Evolutionary conservation across 1,140 invertebrate species (phyloP), one percentile per base, ranked within the genome.

Genomic region (Bombus consobrinus): DNA sequence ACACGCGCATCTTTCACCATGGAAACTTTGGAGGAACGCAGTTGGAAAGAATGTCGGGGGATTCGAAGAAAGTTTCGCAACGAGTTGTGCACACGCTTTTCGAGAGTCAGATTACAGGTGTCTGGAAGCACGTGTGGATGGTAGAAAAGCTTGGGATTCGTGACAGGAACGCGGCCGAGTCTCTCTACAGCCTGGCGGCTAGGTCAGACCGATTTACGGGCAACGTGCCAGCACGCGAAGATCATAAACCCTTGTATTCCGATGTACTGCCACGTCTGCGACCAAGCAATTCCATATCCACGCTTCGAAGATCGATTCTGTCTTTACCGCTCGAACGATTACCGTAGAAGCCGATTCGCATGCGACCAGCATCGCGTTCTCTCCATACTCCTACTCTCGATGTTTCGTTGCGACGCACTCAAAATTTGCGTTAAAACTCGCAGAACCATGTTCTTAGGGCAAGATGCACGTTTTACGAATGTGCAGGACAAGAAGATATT

Each of bases 171-270:
- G 53, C 28, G 22, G 28, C 4, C n/a, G 41, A 47, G 69, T 28
- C 75, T 18, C 15, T n/a, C 32, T 9, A 41, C 37, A 3, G 13
- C 68, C 3, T 22, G n/a, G 39, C 25, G 34, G 47, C 81, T 47
- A 53, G 73, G 73, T 87, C 76, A 72, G 68, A 37, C 72, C 88
- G 89, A 90, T 90, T 90, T 90, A 90, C 85, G 81, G 89, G 88
- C 89, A 89, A 85, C 85, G 89, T 91, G 89, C 89, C 89, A 91
- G 81, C 89, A 82, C 81, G 81, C 57, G 87, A 85, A 64, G 64
- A 88, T 83, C 87, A 87, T 91, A 88, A 91, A 91, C 87, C 76
- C 86, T 86, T 83, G 89, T 90, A 90, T 76, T 86, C 57, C 81
- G 89, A 90, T 90, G 83, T 83, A 81, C 79, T 73, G 66, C 72